Conservation (phyloP, 2,797 vertebrate species). For the Ctenopoma kingsleyae region DNA sequence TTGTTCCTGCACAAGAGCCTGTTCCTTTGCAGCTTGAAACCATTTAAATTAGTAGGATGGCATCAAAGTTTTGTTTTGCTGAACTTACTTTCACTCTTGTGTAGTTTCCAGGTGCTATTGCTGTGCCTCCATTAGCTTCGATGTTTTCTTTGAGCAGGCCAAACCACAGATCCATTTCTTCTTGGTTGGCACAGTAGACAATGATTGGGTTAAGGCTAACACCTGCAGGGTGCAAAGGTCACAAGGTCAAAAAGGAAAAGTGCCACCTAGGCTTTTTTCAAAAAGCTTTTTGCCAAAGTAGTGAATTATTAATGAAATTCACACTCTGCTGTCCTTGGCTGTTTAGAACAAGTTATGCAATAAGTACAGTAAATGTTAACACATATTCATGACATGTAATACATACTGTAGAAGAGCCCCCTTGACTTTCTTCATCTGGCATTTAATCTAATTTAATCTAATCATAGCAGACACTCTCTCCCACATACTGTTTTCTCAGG, state of each 20-base stretch:
- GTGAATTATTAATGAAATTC: constrained; percentile 36
- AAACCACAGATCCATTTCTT: constrained; percentile 92
- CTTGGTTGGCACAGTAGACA: constrained; percentile 89
- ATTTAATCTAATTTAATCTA: constrained; percentile 34
- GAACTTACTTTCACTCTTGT: constrained; percentile 82
- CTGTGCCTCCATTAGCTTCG: constrained; percentile 86
- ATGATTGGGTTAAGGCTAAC: constrained; percentile 92
- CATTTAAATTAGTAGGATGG: background rate
- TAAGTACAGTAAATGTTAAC: constrained; percentile 48
- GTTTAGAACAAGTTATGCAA: constrained; percentile 34
- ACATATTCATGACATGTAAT: constrained; percentile 37
- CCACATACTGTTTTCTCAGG: constrained; percentile 53
- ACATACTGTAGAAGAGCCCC: constrained; percentile 5
- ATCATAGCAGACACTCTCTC: constrained; percentile 45
- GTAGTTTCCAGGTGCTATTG: constrained; percentile 72
- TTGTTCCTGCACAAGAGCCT: background rate
- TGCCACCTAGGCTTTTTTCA: background rate
- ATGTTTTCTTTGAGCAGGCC: constrained; percentile 93
- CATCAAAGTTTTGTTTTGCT: background rate
- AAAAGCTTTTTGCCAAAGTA: background rate
- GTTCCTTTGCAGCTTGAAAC: background rate
- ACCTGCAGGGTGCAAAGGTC: constrained; percentile 81
- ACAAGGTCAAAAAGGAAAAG: constrained; percentile 51
- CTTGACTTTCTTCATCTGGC: constrained; percentile 53
- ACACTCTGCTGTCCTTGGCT: constrained; percentile 17